Percentiles rank a stretch among this genome's conserved stretches.
Conservation (phyloP, 1,140 invertebrate species). For the Drosophila rhopaloa region DNA sequence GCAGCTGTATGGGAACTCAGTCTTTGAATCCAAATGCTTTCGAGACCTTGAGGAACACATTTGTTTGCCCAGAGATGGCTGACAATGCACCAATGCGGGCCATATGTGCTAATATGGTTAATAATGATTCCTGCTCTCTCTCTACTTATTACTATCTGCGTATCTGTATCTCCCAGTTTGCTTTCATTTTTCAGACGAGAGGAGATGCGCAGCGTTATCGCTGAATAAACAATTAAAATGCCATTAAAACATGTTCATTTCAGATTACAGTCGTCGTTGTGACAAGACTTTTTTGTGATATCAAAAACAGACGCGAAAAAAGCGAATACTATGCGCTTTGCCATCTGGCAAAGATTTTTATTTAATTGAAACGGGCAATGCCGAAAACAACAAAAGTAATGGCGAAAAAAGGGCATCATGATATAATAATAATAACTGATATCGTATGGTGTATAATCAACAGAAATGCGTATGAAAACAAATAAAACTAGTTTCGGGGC, state of each 20-base stretch:
- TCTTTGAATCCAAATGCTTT: conserved; percentile 3
- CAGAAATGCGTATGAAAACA: conserved; percentile 44
- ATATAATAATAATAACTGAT: conserved; percentile 68
- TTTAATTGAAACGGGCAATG: conserved; percentile 66
- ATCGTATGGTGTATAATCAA: conserved; percentile 50
- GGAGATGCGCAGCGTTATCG: conserved; percentile 72
- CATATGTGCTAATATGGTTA: conserved; percentile 39
- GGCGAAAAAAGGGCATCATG: conserved; percentile 18
- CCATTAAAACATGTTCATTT: conserved; percentile 72
- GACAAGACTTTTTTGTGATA: conserved; percentile 33
- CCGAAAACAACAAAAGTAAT: conserved; percentile 10
- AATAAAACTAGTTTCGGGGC: conserved; percentile 63
- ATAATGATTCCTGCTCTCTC: conserved; percentile 19
- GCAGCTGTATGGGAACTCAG: conserved; percentile 18
- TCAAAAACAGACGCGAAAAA: conserved; percentile 31
- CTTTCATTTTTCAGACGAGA: conserved; percentile 13
- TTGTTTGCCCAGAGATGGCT: conserved; percentile 30
- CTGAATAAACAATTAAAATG: conserved; percentile 72
- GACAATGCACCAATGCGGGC: conserved; percentile 46
- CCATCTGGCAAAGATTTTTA: conserved; percentile 49
- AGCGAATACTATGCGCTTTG: conserved; percentile 20
- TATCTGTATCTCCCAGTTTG: conserved; percentile 7
- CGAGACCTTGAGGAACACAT: conserved; percentile 43
- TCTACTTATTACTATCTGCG: not conserved
- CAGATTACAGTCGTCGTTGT: conserved; percentile 56